A percentile compares a stretch with the other conserved stretches of the same genome.
These are phyloP conservation scores for Panorpa germanica DNA, from an alignment of 2,888 invertebrate genomes.

Conservation along the genomic window DNA sequence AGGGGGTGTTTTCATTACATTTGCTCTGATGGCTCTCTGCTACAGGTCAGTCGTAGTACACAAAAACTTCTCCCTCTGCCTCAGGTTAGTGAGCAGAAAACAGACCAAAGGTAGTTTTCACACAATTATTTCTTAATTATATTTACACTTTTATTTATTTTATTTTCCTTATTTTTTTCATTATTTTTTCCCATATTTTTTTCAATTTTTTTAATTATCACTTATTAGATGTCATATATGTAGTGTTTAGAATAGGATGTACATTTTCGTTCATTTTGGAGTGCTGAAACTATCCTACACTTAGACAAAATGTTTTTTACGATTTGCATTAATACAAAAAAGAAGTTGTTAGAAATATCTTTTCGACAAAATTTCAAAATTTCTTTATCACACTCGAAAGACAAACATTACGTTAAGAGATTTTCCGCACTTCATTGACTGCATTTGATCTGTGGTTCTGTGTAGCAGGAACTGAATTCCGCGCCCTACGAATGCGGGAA, in stretches of 20 bases:
- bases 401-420: not conserved
- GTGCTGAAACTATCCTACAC: too few species aligned
- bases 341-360: slow-evolving; percentile 1
- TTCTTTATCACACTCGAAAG: not conserved
- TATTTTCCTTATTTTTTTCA: slow-evolving; percentile 19
- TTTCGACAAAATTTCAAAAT: not conserved
- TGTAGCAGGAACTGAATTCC: slow-evolving; percentile 24
- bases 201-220: slow-evolving; percentile 7
- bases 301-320: too few species aligned
- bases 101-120: slow-evolving; percentile 48
- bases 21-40: slow-evolving; percentile 97
- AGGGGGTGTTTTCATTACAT: slow-evolving; percentile 97
- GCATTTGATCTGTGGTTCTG: slow-evolving; percentile 37
- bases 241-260: slow-evolving; percentile 17
- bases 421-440: slow-evolving; percentile 27
- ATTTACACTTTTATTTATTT: slow-evolving; percentile 1
- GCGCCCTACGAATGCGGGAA: slow-evolving; percentile 25
- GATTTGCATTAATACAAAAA: too few species aligned
- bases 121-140: slow-evolving; percentile 17
- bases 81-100: slow-evolving; percentile 93
- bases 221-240: slow-evolving; percentile 3
- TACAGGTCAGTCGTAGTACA: slow-evolving; percentile 99
- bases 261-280: too few species aligned
- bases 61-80: slow-evolving; percentile 96
- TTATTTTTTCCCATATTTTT: slow-evolving; percentile 7